Base-by-base conservation (phyloP, 2,888 invertebrate genomes). In the Diaperis boleti region DNA sequence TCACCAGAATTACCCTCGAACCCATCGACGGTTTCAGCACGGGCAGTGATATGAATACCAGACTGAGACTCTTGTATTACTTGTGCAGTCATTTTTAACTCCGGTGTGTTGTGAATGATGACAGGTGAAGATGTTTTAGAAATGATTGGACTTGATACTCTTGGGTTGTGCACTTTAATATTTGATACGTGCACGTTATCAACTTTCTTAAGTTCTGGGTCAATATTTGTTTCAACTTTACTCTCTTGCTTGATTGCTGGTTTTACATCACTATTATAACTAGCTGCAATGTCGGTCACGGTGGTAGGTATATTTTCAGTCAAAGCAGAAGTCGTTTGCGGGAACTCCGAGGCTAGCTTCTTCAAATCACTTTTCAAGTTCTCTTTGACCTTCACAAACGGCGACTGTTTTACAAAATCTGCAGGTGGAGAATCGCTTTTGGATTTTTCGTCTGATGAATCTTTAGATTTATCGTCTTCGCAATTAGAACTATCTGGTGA, bases 1-100 rank as follows among this genome's bases (percentile, higher is more conserved):
- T 88, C 88, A 1, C 83, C 83, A 1, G 84, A 83, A 64, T 83
- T 83, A 74, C 84, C 85, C 68, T 87, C 87, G 5, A 85, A 84
- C 67, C 84, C 83, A 62, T 85, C 84, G 2, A 85, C 84, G 76
- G 84, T 84, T 71, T 85, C 85, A 1, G 85, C 85, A 26, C 75
- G 69, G 1, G 76, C 74, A 4, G 76, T 75, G 17, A 80, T 78
- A 50, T 79, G 77, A 68, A 77, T 72, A 26, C 74, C 73, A 3
- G 75, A 61, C 65, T 78, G 76, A 2, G 76, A 74, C 62, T 80
- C 80, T 65, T 80, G 79, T 17, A 81, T 78, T 10, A 81, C 75
- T 67, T 81, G 81, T 2, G 81, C 81, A 0, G 81, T 82, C 81
- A 81, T 81, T 72, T 81, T 81, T 29, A 82, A 68, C 69, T 82